Evolutionary conservation across 2,888 invertebrate species (phyloP).

Genomic region (Pyrochroa serraticornis): DNA sequence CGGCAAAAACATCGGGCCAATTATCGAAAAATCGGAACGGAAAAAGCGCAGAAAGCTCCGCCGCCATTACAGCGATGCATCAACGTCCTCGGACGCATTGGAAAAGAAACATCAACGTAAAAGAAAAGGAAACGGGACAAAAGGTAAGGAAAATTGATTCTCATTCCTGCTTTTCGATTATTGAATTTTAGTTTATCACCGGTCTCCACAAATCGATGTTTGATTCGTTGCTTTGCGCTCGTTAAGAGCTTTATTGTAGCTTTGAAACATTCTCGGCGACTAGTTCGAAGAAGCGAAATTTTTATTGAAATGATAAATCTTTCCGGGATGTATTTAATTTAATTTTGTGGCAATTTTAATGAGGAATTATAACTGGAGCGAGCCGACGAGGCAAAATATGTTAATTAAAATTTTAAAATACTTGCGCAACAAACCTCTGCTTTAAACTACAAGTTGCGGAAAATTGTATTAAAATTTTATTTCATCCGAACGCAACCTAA

Average conservation of each 20-base stretch:
- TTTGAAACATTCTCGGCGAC: no score
- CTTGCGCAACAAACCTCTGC: no score
- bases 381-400: no score
- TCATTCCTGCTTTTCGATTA: constrained; percentile 16
- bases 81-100: constrained; percentile 29
- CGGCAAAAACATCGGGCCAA: constrained; percentile 31
- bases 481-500: neutral
- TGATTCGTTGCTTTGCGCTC: constrained; percentile 17
- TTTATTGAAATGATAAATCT: no score
- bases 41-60: constrained; percentile 32
- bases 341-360: no score
- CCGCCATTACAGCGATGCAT: constrained; percentile 33
- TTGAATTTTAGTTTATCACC: constrained; percentile 12
- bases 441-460: neutral
- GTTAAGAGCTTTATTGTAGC: neutral
- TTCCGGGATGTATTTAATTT: no score
- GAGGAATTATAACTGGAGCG: no score
- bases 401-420: no score
- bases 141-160: constrained; percentile 32
- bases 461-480: neutral
- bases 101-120: constrained; percentile 26
- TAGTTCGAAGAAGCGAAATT: no score
- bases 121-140: constrained; percentile 28
- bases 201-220: constrained; percentile 14
- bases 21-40: constrained; percentile 31